Evolutionary conservation across 37 sponge, comb jelly and placozoan genomes (phyloP).

Genomic region (Oopsacas minuta): DNA sequence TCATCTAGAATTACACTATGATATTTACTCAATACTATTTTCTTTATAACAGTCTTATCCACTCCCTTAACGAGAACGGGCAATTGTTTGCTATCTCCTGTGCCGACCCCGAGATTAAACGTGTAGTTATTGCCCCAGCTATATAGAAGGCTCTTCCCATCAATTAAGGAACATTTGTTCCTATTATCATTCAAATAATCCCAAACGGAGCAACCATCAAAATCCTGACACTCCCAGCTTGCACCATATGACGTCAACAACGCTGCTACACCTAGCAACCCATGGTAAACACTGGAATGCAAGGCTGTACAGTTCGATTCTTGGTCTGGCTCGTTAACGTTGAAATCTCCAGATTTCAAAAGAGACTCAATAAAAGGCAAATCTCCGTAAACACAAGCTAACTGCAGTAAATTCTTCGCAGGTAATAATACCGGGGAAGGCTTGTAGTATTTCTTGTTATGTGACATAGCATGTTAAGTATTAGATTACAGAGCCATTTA

Average conservation of each 20-base stretch:
- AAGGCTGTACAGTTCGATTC: not conserved
- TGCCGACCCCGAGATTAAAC: not conserved
- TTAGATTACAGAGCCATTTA: not conserved
- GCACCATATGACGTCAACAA: not conserved
- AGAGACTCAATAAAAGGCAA: not conserved
- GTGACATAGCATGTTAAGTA: not conserved
- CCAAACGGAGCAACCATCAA: not conserved
- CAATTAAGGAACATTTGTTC: not conserved
- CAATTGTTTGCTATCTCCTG: not conserved
- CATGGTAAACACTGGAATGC: not conserved
- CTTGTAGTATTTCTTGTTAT: not conserved
- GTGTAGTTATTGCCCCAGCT: constrained; percentile 3
- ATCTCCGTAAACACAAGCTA: constrained; percentile 12
- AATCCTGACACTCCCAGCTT: not conserved
- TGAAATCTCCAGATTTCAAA: not conserved
- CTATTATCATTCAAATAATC: constrained; percentile 6
- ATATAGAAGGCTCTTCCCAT: not conserved
- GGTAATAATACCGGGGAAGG: not conserved
- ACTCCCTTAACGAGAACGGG: not conserved
- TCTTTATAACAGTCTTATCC: not conserved
- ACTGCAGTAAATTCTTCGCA: not conserved
- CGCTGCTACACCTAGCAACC: not conserved
- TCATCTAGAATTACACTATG: constrained; percentile 66
- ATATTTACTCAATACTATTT: constrained; percentile 83
- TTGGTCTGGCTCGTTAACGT: not conserved